Evolutionary conservation across 2,888 invertebrate species (phyloP).

Genomic region (Xiphydria camelus): DNA sequence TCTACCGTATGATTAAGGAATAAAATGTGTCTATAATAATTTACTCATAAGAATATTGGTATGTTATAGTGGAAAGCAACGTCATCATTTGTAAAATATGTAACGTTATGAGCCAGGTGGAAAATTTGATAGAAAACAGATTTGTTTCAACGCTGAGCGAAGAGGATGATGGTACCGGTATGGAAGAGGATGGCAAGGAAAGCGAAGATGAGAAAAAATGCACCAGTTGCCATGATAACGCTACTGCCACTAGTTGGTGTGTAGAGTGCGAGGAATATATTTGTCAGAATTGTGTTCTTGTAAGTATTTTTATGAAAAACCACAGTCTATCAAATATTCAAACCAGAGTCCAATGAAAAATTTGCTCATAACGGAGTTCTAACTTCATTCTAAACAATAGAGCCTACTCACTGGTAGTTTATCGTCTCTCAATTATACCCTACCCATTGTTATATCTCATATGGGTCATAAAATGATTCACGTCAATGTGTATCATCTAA

Average conservation of each 20-base stretch:
- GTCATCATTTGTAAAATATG: conserved; percentile 72
- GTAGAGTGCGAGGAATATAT: conserved; percentile 89
- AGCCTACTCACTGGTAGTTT: too few species aligned
- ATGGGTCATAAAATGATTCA: too few species aligned
- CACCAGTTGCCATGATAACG: conserved; percentile 85
- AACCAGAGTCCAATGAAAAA: too few species aligned
- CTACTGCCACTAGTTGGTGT: conserved; percentile 84
- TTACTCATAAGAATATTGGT: conserved; percentile 3
- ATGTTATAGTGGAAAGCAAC: conserved; percentile 41
- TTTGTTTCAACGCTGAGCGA: conserved; percentile 73
- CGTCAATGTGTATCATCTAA: too few species aligned
- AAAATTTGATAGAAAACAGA: conserved; percentile 81
- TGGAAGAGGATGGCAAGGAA: conserved; percentile 44
- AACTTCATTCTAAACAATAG: too few species aligned
- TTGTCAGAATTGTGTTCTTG: conserved; percentile 82
- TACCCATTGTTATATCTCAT: too few species aligned
- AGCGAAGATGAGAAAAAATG: conserved; percentile 65
- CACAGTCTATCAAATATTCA: too few species aligned
- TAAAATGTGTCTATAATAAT: too few species aligned
- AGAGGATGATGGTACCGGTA: conserved; percentile 58
- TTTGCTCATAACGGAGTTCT: too few species aligned
- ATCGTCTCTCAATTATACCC: too few species aligned
- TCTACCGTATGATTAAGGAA: too few species aligned
- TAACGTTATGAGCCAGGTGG: conserved; percentile 71
- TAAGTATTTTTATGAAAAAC: too few species aligned